These are phyloP conservation scores for Melanotus villosus DNA, from an alignment of 2,888 invertebrate genomes.

Conservation along the genomic window DNA sequence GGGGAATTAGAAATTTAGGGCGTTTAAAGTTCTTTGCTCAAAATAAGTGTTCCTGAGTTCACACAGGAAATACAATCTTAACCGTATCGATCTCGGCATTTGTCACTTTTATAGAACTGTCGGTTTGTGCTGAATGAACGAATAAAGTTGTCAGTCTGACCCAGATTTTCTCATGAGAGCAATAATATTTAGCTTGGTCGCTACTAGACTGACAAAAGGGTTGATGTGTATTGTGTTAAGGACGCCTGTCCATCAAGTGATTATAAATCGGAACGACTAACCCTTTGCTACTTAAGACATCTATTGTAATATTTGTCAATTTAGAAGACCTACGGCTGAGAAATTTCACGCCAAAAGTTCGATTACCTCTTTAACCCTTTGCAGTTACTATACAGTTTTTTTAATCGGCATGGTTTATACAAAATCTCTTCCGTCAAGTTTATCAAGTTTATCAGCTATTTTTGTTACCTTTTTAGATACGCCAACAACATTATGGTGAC, in stretches of 20 bases:
- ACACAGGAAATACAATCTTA: neutral
- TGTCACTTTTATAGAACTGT: neutral
- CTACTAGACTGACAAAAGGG: conserved; percentile 25
- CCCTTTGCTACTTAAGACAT: conserved; percentile 38
- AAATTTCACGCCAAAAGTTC: conserved; percentile 30
- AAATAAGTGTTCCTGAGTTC: too few relatives aligned
- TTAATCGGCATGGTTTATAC: too few relatives aligned
- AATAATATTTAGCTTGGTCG: conserved; percentile 39
- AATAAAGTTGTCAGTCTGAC: conserved; percentile 30
- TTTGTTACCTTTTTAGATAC: too few relatives aligned
- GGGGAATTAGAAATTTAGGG: too few relatives aligned
- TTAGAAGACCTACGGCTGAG: conserved; percentile 28
- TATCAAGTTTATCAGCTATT: too few relatives aligned
- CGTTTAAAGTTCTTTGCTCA: too few relatives aligned
- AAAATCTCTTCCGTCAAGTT: too few relatives aligned
- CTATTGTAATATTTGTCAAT: conserved; percentile 38
- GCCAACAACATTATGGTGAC: too few relatives aligned
- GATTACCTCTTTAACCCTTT: conserved; percentile 13
- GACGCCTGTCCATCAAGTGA: conserved; percentile 42
- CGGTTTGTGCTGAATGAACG: conserved; percentile 23
- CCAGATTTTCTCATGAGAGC: conserved; percentile 45
- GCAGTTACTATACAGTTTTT: too few relatives aligned
- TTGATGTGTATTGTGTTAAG: conserved; percentile 22
- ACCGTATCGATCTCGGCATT: neutral
- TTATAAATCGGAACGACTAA: conserved; percentile 41